These are phyloP conservation scores for Drosophila seguyi DNA, from an alignment of 1,140 invertebrate genomes.

Conservation along the genomic window DNA sequence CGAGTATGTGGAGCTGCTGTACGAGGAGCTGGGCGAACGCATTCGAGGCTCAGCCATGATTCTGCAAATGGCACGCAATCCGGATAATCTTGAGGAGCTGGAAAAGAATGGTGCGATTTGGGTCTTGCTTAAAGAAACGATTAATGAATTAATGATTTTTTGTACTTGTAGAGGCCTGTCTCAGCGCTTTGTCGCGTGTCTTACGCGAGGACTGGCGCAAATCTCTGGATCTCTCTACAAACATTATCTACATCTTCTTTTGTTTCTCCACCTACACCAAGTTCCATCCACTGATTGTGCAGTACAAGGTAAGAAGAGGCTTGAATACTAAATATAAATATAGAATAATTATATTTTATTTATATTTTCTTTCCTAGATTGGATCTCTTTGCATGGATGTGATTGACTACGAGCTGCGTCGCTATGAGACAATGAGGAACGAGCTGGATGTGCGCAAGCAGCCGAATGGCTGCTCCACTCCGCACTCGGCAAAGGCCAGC, in stretches of 20 bases:
- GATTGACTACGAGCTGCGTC: constrained; percentile 96
- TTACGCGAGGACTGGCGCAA: constrained; percentile 98
- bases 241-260: constrained; percentile 98
- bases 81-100: constrained; percentile 97
- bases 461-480: constrained; percentile 74
- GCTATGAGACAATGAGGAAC: constrained; percentile 97
- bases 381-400: constrained; percentile 98
- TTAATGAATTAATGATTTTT: not conserved
- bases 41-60: constrained; percentile 96
- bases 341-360: constrained; percentile 84
- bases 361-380: constrained; percentile 86
- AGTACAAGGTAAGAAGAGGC: constrained; percentile 90
- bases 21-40: constrained; percentile 97
- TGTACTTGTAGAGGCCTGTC: constrained; percentile 91
- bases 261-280: constrained; percentile 98
- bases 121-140: not conserved
- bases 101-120: constrained; percentile 92
- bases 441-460: constrained; percentile 91
- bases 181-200: constrained; percentile 97
- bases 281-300: constrained; percentile 96
- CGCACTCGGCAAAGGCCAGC: constrained; percentile 70
- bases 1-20: constrained; percentile 97
- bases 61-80: constrained; percentile 94
- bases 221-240: constrained; percentile 97
- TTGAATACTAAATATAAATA: not conserved